Base-by-base conservation (phyloP, 1,140 invertebrate species). In the Zaprionus africanus region DNA sequence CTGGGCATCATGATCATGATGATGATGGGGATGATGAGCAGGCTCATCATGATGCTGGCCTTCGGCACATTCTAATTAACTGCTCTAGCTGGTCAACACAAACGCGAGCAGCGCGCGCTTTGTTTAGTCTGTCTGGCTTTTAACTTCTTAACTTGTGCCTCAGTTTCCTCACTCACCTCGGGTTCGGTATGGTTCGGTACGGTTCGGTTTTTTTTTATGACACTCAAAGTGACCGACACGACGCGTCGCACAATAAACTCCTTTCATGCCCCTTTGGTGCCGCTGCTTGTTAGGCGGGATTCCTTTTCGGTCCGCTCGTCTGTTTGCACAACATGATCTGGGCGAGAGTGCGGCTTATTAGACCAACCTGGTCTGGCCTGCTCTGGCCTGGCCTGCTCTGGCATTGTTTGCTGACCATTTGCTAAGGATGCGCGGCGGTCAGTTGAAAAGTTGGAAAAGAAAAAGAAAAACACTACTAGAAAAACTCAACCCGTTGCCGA, bases 171-270 rank as follows among this genome's bases (percentile, higher is more conserved):
- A 63, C 51, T 63, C 38, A 22, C 34, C 36, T 31, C 60, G n/a
- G 19, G 19, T 22, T 63, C 11, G 11, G 46, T 43, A 46, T 24
- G 24, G 54, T 49, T 65, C 53, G 31, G 53, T 56, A 41, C 34
- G 67, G 81, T 5, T 34, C 13, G 19, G 19, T 22, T 24, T 66
- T 59, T 81, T 86, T 84, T 85, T 87, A 87, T 88, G 84, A 84
- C 84, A 88, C 85, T 87, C 84, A 87, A 87, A 87, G 84, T 87
- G 84, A 84, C 84, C 85, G 85, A 88, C 85, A 78, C 63, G 61
- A 77, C 74, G 67, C 75, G 65, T 81, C 75, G 85, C 85, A 88
- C 84, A 88, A 88, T 90, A 79, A 79, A 88, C 85, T 88, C 85
- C 85, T 88, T 88, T 88, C 81, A 88, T 90, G 81, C 81, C 85